These are phyloP conservation scores for Nyctereutes procyonoides DNA, from an alignment of 2,113 vertebrate species.

Conservation along the genomic window DNA sequence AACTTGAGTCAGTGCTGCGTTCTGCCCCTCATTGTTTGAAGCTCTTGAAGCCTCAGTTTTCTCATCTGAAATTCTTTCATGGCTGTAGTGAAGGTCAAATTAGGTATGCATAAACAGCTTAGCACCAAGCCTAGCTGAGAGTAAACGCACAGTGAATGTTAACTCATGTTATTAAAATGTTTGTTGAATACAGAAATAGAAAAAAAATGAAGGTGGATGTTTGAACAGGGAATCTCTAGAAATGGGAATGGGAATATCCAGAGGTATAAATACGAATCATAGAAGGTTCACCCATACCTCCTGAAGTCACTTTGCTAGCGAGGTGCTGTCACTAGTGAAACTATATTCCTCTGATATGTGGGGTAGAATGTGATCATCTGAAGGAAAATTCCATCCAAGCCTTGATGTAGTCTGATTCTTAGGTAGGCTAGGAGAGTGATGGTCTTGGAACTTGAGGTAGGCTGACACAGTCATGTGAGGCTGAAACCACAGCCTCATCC, in stretches of 20 bases:
- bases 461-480: neutral
- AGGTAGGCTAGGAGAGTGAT: neutral
- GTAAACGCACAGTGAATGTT: neutral
- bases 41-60: conserved; percentile 8
- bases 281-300: neutral
- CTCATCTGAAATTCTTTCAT: neutral
- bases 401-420: neutral
- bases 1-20: neutral
- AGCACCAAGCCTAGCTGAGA: neutral
- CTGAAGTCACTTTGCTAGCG: neutral
- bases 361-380: neutral
- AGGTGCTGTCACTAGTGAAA: neutral
- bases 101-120: neutral
- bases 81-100: neutral
- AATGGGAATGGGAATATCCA: neutral
- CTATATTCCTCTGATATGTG: neutral
- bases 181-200: conserved; percentile 15
- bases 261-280: neutral
- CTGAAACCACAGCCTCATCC: neutral
- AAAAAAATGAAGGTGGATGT: neutral
- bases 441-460: neutral
- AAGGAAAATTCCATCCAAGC: neutral
- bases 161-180: neutral
- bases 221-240: neutral
- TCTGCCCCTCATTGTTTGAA: neutral